Conservation (phyloP, 53 echinoderm and acorn worm genomes). For the Astropecten irregularis region DNA sequence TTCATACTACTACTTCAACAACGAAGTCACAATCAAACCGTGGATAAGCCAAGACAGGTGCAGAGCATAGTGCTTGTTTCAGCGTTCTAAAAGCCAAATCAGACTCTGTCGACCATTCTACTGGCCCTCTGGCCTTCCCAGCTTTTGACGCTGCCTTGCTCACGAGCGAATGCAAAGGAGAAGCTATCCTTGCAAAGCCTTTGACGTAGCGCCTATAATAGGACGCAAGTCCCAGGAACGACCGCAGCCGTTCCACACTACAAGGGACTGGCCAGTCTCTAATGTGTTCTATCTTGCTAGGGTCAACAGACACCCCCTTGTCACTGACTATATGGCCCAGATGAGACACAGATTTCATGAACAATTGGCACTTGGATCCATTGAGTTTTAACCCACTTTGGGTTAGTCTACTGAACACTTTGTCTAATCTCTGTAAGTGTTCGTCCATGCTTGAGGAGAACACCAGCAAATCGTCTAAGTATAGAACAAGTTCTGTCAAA, state of each 20-base stretch:
- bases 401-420: conserved; percentile 57
- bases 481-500: conserved; percentile 25
- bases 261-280: conserved; percentile 27
- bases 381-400: conserved; percentile 68
- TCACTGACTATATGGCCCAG: conserved; percentile 20
- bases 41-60: conserved; percentile 23
- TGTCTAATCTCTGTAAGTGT: conserved; percentile 36
- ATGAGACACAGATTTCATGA: conserved; percentile 21
- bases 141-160: conserved; percentile 16
- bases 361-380: conserved; percentile 36
- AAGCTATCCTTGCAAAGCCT: not conserved
- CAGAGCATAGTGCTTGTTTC: not conserved
- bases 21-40: conserved; percentile 19
- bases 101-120: not conserved
- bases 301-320: conserved; percentile 32
- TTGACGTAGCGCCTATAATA: too few species aligned
- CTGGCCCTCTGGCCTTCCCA: not conserved
- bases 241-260: conserved; percentile 25
- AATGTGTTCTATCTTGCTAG: conserved; percentile 10
- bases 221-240: conserved; percentile 28
- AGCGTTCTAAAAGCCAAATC: not conserved
- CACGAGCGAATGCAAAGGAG: conserved; percentile 6
- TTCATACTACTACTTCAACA: too few species aligned
- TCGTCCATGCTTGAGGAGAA: conserved; percentile 19
- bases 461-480: conserved; percentile 53